These are phyloP conservation scores for Drosophila fungiperda DNA, from an alignment of 2,888 invertebrate species.

Conservation along the genomic window DNA sequence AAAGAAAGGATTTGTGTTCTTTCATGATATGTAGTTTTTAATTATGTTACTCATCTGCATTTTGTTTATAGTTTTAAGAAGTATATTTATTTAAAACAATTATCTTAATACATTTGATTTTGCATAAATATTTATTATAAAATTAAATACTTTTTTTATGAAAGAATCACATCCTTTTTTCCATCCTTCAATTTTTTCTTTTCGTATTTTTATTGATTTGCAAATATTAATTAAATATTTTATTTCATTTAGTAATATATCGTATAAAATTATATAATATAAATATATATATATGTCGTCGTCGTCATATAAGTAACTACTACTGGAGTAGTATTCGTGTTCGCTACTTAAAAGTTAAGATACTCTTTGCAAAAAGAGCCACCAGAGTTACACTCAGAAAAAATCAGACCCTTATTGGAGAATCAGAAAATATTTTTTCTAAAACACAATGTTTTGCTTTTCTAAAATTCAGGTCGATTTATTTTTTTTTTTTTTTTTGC, in stretches of 20 bases:
- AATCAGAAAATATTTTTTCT: neutral
- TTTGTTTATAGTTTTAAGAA: neutral
- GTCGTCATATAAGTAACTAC: constrained; percentile 11
- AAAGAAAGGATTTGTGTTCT: neutral
- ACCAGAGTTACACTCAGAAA: constrained; percentile 14
- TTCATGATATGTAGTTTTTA: neutral
- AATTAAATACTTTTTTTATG: neutral
- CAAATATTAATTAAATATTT: constrained; percentile 12
- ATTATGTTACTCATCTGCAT: constrained; percentile 5
- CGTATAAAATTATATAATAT: constrained; percentile 25
- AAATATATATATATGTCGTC: constrained; percentile 5
- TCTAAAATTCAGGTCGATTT: neutral
- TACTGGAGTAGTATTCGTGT: constrained; percentile 19
- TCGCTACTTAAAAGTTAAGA: constrained; percentile 44
- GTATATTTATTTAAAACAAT: neutral
- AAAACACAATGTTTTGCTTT: neutral
- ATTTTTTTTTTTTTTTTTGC: neutral
- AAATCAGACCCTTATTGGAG: neutral
- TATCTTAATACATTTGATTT: neutral
- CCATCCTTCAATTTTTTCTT: neutral
- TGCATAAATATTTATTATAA: neutral
- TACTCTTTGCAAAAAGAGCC: constrained; percentile 42
- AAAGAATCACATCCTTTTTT: neutral
- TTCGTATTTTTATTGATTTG: constrained; percentile 5
- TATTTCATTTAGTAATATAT: constrained; percentile 35